Evolutionary conservation across 2,113 vertebrate species (phyloP).

Genomic region (Syngnathus typhle): DNA sequence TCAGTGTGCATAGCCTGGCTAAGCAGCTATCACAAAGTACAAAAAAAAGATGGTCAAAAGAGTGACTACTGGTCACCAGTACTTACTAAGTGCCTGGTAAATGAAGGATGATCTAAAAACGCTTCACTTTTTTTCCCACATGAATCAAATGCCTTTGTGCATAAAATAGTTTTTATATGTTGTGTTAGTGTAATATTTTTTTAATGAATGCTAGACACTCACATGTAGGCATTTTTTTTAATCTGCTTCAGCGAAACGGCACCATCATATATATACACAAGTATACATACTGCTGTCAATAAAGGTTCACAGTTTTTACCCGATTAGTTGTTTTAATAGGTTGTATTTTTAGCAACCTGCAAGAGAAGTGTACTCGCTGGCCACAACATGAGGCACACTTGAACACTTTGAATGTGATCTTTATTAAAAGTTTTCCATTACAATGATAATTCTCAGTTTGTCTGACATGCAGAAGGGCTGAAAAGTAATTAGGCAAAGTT

Average conservation of each 20-base stretch:
- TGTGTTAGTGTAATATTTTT: conserved; percentile 60
- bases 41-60: conserved; percentile 36
- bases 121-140: conserved; percentile 25
- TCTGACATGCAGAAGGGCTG: not conserved
- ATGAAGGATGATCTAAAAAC: conserved; percentile 81
- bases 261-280: conserved; percentile 70
- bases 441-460: not conserved
- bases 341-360: not conserved
- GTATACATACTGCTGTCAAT: conserved; percentile 90
- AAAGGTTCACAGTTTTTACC: conserved; percentile 78
- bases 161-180: conserved; percentile 62
- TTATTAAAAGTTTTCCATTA: not conserved
- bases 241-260: conserved; percentile 69
- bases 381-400: not conserved
- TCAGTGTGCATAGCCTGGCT: conserved; percentile 39
- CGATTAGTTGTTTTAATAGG: conserved; percentile 15
- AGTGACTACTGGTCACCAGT: conserved; percentile 51
- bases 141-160: conserved; percentile 68
- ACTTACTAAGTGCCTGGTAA: conserved; percentile 85
- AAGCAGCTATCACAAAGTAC: conserved; percentile 36
- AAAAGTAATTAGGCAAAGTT: not conserved
- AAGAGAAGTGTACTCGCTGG: not conserved
- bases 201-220: conserved; percentile 59
- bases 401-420: not conserved
- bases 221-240: conserved; percentile 58